These are phyloP conservation scores for Chaetodon trifasciatus DNA, from an alignment of 2,797 vertebrate genomes.

Conservation along the genomic window DNA sequence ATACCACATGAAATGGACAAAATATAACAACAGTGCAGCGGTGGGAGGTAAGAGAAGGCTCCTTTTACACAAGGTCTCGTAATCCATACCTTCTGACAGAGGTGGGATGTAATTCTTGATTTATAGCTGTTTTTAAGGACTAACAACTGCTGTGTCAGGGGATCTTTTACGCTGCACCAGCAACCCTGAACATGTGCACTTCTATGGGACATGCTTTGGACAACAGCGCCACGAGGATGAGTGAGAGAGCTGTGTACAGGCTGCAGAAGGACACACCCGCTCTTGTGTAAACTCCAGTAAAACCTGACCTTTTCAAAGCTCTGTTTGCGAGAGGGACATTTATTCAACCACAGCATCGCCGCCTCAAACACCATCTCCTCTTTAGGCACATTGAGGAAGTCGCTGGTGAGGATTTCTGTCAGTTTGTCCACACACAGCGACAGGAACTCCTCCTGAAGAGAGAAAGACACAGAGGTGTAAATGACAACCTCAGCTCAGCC, in stretches of 20 bases:
- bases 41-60: background rate
- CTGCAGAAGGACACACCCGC: background rate
- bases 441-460: conserved; percentile 86
- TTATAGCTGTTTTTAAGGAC: conserved; percentile 29
- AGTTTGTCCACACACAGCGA: conserved; percentile 88
- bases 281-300: background rate
- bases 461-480: background rate
- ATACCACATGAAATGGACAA: no score
- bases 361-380: conserved; percentile 89
- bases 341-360: conserved; percentile 85
- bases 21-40: background rate
- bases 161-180: background rate
- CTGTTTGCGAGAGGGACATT: conserved; percentile 82
- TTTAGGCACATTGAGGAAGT: conserved; percentile 84
- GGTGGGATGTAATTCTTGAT: background rate
- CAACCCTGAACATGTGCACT: background rate
- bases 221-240: background rate
- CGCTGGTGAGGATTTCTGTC: conserved; percentile 86
- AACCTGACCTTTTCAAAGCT: conserved; percentile 86
- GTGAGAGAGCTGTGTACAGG: background rate
- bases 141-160: conserved; percentile 37
- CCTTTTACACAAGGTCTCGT: background rate
- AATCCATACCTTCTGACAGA: conserved; percentile 4
- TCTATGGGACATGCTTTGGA: background rate
- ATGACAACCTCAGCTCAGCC: background rate